Base-by-base conservation (phyloP, 2,888 invertebrate genomes). In the Crematogaster levior region DNA sequence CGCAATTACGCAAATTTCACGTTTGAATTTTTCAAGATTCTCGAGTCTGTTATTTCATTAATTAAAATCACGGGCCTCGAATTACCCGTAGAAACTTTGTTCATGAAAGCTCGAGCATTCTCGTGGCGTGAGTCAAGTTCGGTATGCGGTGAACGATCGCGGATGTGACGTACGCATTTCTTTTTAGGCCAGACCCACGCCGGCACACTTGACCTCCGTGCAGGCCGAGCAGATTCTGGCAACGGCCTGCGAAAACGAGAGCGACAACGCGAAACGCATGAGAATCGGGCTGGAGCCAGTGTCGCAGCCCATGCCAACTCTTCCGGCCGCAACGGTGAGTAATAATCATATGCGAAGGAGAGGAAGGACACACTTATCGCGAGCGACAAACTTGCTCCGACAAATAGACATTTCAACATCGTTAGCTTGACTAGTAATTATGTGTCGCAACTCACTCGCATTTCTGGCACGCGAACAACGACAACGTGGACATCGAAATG, bases 251-350 rank as follows among this genome's bases (percentile, higher is more conserved):
- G 99, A 99, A 95, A 99, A 99, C 94, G 99, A 99, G 95, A 98
- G 98, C 95, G 97, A 98, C 95, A 99, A 99, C 95, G 99, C 99
- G 84, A 99, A 99, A 95, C 96, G 99, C 93, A 99, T 99, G 99
- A 96, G 99, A 89, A 96, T 99, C 93, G 99, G 99, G 70, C 96
- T 99, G 91, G 99, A 99, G 94, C 99, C 99, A 61, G 98, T 98
- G 92, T 97, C 98, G 93, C 98, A 98, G 95, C 98, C 98, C 73
- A 97, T 98, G 96, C 98, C 97, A 88, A 95, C 97, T 85, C 95
- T 97, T 91, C 96, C 97, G 85, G 97, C 96, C 86, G 95, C 96
- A 68, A 95, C 95, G 92, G 96, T 96, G 94, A 95, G 95, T 94
- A 86, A 84, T 75, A 37, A 40, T 74, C 37, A 61, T 15, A 30